Percentiles rank a stretch among this genome's conserved stretches.
Evolutionary conservation across 1,140 invertebrate species (phyloP).

Genomic region (Venturia canescens): DNA sequence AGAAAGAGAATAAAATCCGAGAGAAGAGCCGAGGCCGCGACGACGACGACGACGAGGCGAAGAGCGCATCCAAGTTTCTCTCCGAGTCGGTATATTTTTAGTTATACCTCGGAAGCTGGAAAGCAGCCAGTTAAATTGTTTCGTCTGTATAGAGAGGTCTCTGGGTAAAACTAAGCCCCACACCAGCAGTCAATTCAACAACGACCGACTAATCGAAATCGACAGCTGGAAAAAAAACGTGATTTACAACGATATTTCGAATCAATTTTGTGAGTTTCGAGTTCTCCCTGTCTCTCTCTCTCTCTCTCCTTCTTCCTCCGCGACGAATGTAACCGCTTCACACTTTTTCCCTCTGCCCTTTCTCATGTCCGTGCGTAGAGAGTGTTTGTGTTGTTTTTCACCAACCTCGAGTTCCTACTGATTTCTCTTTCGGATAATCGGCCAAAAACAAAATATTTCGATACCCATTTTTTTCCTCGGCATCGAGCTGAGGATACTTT

Average conservation of each 20-base stretch:
- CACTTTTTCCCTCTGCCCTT: no score
- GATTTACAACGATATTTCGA: not conserved
- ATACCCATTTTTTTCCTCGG: no score
- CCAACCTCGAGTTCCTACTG: no score
- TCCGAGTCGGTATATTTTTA: constrained; percentile 30
- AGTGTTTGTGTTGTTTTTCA: no score
- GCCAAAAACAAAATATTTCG: no score
- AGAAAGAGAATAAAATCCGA: not conserved
- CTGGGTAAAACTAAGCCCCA: constrained; percentile 11
- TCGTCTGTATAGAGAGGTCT: constrained; percentile 3
- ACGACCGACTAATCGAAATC: constrained; percentile 6
- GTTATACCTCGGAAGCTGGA: constrained; percentile 41
- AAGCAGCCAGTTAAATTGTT: constrained; percentile 29
- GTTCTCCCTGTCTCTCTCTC: not conserved
- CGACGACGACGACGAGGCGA: no score
- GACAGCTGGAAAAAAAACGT: constrained; percentile 9
- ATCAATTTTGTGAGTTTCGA: constrained; percentile 5
- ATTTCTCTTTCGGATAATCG: no score
- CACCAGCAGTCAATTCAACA: not conserved
- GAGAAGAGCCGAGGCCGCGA: not conserved
- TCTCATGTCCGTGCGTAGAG: no score
- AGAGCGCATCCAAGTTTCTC: not conserved
- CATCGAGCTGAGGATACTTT: no score
- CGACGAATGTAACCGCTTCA: not conserved
- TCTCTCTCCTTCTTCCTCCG: not conserved